Evolutionary conservation across 2,797 vertebrate species (phyloP), one percentile per base, ranked within the genome.

Genomic region (Pampus argenteus): DNA sequence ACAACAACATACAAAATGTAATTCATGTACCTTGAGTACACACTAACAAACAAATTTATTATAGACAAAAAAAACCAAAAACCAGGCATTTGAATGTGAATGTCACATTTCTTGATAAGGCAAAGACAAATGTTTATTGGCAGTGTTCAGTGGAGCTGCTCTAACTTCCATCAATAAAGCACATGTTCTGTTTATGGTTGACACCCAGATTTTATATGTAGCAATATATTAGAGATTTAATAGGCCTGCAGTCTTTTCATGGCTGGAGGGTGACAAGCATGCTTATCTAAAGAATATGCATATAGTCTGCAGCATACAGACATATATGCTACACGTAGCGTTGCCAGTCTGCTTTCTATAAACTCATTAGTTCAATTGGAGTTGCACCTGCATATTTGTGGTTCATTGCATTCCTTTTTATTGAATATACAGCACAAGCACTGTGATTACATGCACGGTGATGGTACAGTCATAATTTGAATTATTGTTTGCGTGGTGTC

Each of bases 51-150:
- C 70, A 61, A 64, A 58, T 54, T 56, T 4, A n/a, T n/a, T n/a
- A n/a, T n/a, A 22, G 48, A 67, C 20, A 15, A 31, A 31, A 55
- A 13, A 25, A 5, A 13, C 48, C 9, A 8, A 5, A 36, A 13
- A n/a, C n/a, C 29, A 26, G 28, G 26, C n/a, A 0, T 18, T 45
- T 64, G 15, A 49, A 50, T 0, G 34, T 82, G 70, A 78, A 83
- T 82, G 66, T 84, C 79, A 82, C 79, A 66, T 75, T 63, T 71
- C 71, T 58, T 42, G 28, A 74, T 86, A 38, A 52, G 66, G 49
- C 80, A 56, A 66, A 66, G 55, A 62, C 71, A 55, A 74, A 70
- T 13, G 25, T 69, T 61, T 61, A 29, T 26, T 38, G 58, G 68
- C 52, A 9, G 47, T 9, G 34, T 56, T 81, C 47, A n/a, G 45